A percentile compares a stretch with the other conserved stretches of the same genome.
phyloP scores from a whole-genome alignment of 1,140 invertebrate species.

The Drosophila ananassae region DNA sequence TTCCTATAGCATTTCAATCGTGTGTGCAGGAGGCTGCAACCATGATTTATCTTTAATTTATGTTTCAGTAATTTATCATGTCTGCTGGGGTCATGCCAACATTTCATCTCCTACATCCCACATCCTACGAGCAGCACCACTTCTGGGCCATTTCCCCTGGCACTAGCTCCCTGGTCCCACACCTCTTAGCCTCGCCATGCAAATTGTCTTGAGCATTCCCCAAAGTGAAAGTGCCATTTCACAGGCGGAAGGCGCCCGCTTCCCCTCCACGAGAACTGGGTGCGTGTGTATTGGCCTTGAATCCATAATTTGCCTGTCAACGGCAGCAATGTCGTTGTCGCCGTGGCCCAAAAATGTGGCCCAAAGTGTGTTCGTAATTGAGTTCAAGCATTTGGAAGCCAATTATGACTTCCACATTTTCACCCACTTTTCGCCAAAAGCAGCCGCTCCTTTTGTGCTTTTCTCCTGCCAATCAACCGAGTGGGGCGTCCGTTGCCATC shows the following conservation, averaged over 20 bases:
- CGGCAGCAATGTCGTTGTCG: constrained; percentile 46
- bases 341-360: constrained; percentile 57
- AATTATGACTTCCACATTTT: constrained; percentile 79
- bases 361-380: constrained; percentile 78
- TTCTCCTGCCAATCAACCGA: constrained; percentile 55
- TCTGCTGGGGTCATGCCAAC: constrained; percentile 39
- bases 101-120: constrained; percentile 1
- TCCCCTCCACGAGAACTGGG: not conserved
- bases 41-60: constrained; percentile 77
- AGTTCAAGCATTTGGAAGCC: constrained; percentile 81
- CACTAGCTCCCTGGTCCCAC: constrained; percentile 1
- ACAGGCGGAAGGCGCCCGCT: constrained; percentile 18
- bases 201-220: constrained; percentile 72
- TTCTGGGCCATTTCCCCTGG: constrained; percentile 13
- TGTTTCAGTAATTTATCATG: constrained; percentile 76
- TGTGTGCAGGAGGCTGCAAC: constrained; percentile 38
- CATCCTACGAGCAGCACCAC: not conserved
- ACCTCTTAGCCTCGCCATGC: constrained; percentile 54
- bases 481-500: constrained; percentile 10
- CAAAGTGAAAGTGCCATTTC: constrained; percentile 74
- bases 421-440: constrained; percentile 9
- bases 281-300: constrained; percentile 64
- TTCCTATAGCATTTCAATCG: constrained; percentile 51
- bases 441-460: constrained; percentile 19
- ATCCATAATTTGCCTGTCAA: constrained; percentile 82